A percentile compares a stretch with the other conserved stretches of the same genome.
Conservation (phyloP, 2,888 invertebrate species). For the Eledona agricola region DNA sequence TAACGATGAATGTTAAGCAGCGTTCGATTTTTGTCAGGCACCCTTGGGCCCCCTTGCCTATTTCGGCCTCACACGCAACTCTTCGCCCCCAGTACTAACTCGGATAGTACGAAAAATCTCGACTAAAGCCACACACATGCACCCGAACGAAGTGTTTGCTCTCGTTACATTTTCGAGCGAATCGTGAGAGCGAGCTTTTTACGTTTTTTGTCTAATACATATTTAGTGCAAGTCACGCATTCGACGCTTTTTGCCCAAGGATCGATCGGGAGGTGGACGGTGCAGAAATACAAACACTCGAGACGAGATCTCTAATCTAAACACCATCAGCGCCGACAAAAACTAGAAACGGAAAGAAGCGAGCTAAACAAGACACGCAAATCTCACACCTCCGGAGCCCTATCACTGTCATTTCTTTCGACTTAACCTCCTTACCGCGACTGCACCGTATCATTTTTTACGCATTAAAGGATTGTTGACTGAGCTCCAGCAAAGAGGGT, state of each 20-base stretch:
- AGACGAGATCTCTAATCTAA: slow-evolving; percentile 13
- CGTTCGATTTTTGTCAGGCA: slow-evolving; percentile 4
- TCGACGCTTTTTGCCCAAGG: not conserved
- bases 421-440: slow-evolving; percentile 50
- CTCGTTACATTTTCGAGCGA: not conserved
- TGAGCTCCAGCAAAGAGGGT: slow-evolving; percentile 26
- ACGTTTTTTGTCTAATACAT: not conserved
- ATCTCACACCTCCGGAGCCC: slow-evolving; percentile 50
- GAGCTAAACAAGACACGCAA: slow-evolving; percentile 40
- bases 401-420: slow-evolving; percentile 57
- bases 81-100: slow-evolving; percentile 9
- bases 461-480: slow-evolving; percentile 44
- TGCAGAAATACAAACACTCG: not conserved
- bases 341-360: slow-evolving; percentile 15
- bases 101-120: slow-evolving; percentile 13
- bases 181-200: slow-evolving; percentile 1
- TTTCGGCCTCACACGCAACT: slow-evolving; percentile 7
- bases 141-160: not conserved
- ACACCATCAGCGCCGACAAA: slow-evolving; percentile 14
- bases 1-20: slow-evolving; percentile 22
- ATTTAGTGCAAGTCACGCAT: not conserved
- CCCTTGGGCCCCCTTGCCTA: not conserved
- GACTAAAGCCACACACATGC: not conserved
- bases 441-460: slow-evolving; percentile 45
- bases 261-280: not conserved